phyloP scores from a whole-genome alignment of 2,797 vertebrate genomes.

The Esox masquinongy region DNA sequence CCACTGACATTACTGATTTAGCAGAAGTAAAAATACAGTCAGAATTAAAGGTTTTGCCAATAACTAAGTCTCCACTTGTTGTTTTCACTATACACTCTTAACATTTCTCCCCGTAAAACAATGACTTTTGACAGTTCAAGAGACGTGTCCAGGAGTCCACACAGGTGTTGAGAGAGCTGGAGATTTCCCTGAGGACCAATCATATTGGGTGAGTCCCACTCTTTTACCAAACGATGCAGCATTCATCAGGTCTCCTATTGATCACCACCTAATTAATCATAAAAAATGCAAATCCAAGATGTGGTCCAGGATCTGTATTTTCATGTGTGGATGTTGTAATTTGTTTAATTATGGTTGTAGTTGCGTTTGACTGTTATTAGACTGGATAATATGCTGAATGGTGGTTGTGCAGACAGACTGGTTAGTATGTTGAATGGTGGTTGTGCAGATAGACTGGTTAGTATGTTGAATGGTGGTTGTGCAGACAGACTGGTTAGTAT shows the following conservation, averaged over 20 bases:
- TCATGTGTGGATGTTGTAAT: neutral
- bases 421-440: neutral
- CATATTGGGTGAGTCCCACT: slow-evolving; percentile 85
- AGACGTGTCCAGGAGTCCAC: slow-evolving; percentile 88
- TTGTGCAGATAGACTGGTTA: neutral
- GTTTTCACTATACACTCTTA: neutral
- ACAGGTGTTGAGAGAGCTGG: slow-evolving; percentile 88
- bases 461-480: neutral
- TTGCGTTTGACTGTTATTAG: neutral
- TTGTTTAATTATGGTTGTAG: neutral
- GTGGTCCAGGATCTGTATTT: neutral
- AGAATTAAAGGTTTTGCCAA: neutral
- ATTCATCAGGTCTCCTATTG: neutral
- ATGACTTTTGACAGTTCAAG: slow-evolving; percentile 79
- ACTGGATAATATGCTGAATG: neutral
- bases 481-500: neutral
- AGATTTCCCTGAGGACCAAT: slow-evolving; percentile 94
- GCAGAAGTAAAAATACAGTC: neutral
- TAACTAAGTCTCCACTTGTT: neutral
- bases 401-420: neutral
- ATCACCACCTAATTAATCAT: neutral
- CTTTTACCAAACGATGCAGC: neutral
- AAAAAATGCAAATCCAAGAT: too few species aligned
- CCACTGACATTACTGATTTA: neutral
- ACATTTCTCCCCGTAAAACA: neutral